These are phyloP conservation scores for Ptychadena robeensis DNA, from an alignment of 2,797 vertebrate species.

Conservation along the genomic window DNA sequence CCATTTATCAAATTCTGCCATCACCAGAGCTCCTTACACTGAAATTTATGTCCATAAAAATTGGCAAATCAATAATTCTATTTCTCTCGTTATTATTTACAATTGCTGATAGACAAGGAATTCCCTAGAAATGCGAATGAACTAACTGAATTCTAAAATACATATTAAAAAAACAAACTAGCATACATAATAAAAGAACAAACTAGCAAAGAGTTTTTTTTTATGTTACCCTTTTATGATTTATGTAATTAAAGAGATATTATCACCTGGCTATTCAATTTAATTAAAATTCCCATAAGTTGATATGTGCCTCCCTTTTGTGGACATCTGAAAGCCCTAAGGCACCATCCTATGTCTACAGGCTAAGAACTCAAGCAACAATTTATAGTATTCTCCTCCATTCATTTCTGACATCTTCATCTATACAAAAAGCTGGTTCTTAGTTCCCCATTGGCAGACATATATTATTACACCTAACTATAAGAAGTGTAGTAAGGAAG, in stretches of 20 bases:
- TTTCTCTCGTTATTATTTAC: slow-evolving; percentile 39
- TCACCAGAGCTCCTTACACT: slow-evolving; percentile 21
- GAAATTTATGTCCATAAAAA: slow-evolving; percentile 38
- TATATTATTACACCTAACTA: too few relatives aligned
- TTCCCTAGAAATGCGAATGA: background rate
- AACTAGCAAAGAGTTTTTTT: background rate
- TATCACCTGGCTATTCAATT: background rate
- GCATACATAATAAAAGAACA: too few relatives aligned
- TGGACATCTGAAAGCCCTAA: background rate
- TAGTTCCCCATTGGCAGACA: too few relatives aligned
- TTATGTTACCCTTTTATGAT: background rate
- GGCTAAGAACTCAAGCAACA: too few relatives aligned
- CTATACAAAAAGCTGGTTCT: too few relatives aligned
- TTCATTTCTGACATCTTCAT: too few relatives aligned
- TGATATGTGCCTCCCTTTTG: background rate
- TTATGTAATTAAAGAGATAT: background rate
- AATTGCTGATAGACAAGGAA: slow-evolving; percentile 21
- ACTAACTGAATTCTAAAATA: background rate
- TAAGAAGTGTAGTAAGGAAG: too few relatives aligned
- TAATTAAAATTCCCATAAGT: background rate
- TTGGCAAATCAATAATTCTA: slow-evolving; percentile 47
- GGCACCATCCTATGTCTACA: background rate
- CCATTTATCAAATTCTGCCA: slow-evolving; percentile 29
- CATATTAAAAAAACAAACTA: too few relatives aligned
- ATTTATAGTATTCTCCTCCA: too few relatives aligned